Conservation (phyloP, 1,140 invertebrate genomes). For the Trigoniulus corallinus region DNA sequence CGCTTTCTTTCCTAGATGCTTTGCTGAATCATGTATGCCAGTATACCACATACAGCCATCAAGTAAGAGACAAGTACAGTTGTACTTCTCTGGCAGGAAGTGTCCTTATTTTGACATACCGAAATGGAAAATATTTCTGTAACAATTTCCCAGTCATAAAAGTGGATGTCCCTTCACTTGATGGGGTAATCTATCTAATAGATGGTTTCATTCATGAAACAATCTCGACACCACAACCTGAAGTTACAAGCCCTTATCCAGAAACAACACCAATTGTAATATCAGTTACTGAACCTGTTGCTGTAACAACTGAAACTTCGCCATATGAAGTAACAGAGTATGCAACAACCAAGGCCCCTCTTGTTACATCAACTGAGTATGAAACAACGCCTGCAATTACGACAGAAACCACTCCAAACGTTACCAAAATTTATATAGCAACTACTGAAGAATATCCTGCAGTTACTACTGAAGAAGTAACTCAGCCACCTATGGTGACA, state of each 20-base stretch:
- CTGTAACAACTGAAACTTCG: neutral
- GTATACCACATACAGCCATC: neutral
- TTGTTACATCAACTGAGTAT: neutral
- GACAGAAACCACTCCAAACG: neutral
- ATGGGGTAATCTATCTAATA: slow-evolving; percentile 19
- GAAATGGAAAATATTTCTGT: neutral
- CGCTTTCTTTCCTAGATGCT: neutral
- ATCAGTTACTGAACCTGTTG: neutral
- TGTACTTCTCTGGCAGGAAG: neutral
- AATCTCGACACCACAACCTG: neutral
- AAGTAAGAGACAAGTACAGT: neutral
- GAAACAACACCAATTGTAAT: neutral
- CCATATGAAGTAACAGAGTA: neutral
- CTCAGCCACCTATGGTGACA: too few species aligned
- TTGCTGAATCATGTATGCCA: neutral
- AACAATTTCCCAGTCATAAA: slow-evolving; percentile 9
- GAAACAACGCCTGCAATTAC: neutral
- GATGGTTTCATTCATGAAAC: slow-evolving; percentile 8
- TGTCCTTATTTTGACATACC: neutral
- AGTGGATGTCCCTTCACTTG: slow-evolving; percentile 16
- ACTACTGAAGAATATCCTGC: neutral
- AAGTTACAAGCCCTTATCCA: neutral
- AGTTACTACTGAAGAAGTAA: too few species aligned
- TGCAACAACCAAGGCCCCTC: neutral
- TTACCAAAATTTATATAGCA: neutral